Evolutionary conservation across 1,140 invertebrate genomes (phyloP), one percentile per base, ranked within the genome.

Genomic region (Dendrolimus kikuchii): DNA sequence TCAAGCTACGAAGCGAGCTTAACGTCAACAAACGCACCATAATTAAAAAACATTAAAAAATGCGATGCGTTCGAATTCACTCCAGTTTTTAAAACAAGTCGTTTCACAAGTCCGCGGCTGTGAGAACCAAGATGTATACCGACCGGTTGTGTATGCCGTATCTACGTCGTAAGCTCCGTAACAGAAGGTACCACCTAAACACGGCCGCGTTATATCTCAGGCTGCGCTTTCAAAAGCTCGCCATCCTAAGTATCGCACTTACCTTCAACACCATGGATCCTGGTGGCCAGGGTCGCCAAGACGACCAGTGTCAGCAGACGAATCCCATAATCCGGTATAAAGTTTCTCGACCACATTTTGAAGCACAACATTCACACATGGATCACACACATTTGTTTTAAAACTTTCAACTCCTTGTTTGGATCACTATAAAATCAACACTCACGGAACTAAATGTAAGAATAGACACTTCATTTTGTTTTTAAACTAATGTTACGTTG

Each of bases 341-440:
- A 86, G 83, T 86, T 83, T 78, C 82, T 86, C 67, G 82, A 86
- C 82, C 83, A 84, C 83, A 84, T 86, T 77, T 81, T 84, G 79
- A 69, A 77, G 66, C 82, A 86, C 78, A 81, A 86, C 74, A 86
- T 82, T 84, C 80, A 86, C 81, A 84, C 79, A 83, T 81, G 77
- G 74, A 83, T 74, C 77, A 81, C 79, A 81, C 81, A 83, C 83
- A 86, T 86, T 86, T 84, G 81, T 86, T 86, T 84, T 77, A 49
- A 81, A 76, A 79, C 75, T 77, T 76, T 74, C 71, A 74, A 66
- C 80, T 71, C 83, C 64, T 23, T 23, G 23, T 78, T 79, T 82
- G 70, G 54, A 77, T 60, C 78, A 84, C 81, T 66, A 56, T 71
- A 75, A 70, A 62, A 75, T 74, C 64, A 74, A 70, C 81, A 86